Percentiles rank a stretch among this genome's conserved stretches.
Evolutionary conservation across 2,797 vertebrate genomes (phyloP).

Genomic region (Leptoclinus maculatus): DNA sequence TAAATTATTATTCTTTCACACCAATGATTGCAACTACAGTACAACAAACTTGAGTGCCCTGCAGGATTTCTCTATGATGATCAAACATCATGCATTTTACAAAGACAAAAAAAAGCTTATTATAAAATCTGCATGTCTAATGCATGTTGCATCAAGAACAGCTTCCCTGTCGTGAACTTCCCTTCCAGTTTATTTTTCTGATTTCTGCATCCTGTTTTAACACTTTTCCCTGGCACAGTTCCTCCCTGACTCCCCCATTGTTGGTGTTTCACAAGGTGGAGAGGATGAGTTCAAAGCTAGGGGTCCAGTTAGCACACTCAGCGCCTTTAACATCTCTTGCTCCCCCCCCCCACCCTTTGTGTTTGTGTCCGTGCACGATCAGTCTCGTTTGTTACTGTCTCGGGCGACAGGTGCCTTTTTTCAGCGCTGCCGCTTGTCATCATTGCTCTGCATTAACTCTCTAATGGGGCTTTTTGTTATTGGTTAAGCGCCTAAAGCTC

Average conservation of each 20-base stretch:
- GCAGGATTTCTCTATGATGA: not conserved
- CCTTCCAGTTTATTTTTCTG: not conserved
- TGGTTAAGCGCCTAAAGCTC: conserved; percentile 57
- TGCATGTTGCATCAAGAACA: not conserved
- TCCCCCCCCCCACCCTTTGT: not conserved
- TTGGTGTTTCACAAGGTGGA: not conserved
- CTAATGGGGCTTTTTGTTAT: conserved; percentile 60
- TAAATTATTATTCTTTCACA: not conserved
- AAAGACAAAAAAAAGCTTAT: conserved; percentile 5
- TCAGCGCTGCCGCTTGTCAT: conserved; percentile 53
- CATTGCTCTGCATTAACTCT: conserved; percentile 68
- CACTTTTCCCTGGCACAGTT: not conserved
- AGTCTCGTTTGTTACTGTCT: conserved; percentile 48
- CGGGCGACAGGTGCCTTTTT: conserved; percentile 60
- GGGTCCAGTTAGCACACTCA: not conserved
- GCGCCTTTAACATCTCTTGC: not conserved
- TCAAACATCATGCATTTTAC: conserved; percentile 18
- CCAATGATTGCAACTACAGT: not conserved
- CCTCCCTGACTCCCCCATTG: not conserved
- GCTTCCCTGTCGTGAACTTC: not conserved
- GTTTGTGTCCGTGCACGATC: conserved; percentile 23
- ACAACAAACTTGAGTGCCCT: not conserved
- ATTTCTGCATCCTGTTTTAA: not conserved
- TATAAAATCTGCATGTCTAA: not conserved
- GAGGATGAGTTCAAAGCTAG: not conserved